These are phyloP conservation scores for Caenorhabditis latens DNA, from an alignment of 1,140 invertebrate genomes.

Conservation along the genomic window DNA sequence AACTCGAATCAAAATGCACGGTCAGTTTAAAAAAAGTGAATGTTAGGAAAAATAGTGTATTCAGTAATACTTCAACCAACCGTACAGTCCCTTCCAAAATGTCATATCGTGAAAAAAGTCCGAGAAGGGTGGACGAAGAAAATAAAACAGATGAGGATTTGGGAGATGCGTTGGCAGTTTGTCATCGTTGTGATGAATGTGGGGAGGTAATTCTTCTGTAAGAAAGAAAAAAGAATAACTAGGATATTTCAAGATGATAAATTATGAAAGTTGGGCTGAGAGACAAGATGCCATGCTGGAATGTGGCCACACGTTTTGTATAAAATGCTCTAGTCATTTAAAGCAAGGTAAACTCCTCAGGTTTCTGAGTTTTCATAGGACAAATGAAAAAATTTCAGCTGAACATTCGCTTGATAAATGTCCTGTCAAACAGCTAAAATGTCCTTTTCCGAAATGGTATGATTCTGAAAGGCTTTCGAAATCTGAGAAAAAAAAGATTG, in stretches of 20 bases:
- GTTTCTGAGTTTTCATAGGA: background rate
- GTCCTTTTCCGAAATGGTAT: background rate
- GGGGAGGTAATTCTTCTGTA: background rate
- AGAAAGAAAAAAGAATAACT: background rate
- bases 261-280: background rate
- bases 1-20: background rate
- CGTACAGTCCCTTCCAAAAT: background rate
- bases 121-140: background rate
- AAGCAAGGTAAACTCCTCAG: background rate
- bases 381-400: background rate
- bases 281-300: background rate
- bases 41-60: background rate
- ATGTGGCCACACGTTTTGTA: background rate
- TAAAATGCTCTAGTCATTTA: background rate
- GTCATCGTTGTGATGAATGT: constrained; percentile 4
- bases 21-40: background rate
- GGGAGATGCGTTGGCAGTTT: background rate
- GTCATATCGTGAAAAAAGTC: background rate
- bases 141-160: constrained; percentile 5
- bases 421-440: background rate
- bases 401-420: background rate
- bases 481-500: background rate
- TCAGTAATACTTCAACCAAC: background rate
- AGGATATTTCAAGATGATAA: background rate
- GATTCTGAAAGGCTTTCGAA: background rate